Base-by-base conservation (phyloP, 2,797 vertebrate species). In the Euphonia xanthogaster region DNA sequence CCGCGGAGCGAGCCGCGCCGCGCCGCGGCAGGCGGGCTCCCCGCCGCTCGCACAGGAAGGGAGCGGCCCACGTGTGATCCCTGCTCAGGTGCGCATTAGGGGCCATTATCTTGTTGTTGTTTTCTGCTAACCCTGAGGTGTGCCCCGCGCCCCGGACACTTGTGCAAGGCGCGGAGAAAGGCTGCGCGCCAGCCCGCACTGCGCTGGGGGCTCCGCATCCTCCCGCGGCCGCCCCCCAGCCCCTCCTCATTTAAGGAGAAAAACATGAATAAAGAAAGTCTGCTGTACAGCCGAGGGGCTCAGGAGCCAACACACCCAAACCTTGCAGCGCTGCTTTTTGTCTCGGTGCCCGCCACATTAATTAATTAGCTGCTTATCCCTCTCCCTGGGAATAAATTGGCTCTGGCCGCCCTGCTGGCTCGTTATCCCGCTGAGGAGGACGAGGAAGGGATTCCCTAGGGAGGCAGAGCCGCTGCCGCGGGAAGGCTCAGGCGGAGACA, bases 51-150 rank as follows among this genome's bases (percentile, higher is more conserved):
- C 91, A 60, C 94, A 94, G 94, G 91, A 96, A 96, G 97, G 91
- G 94, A 96, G 95, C 93, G 96, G 94, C 90, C 47, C 21, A 61
- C 75, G 42, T 89, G 70, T 67, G 94, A 83, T 81, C 88, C 81
- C 50, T 82, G 88, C 82, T 60, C 61, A 95, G 89, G 71, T 93
- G 90, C 81, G 48, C 78, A 92, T 95, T 95, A 97, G 18, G 79
- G 88, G 14, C 66, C 70, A 94, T 95, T 93, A 96, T 95, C 91
- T 77, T 83, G 63, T 87, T 93, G 80, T 96, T 92, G 94, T 90
- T 86, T 47, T 82, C 63, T 65, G 48, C 63, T 24, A 14, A 67
- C 60, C 80, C 94, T 31, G 82, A 63, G 86, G 86, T 86, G 76
- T 53, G 86, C 40, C 68, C 51, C 61, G 85, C 67, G 30, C 70